Percentiles rank a stretch among this genome's conserved stretches.
phyloP scores from a whole-genome alignment of 1,140 invertebrate genomes.

The Caenorhabditis briggsae region DNA sequence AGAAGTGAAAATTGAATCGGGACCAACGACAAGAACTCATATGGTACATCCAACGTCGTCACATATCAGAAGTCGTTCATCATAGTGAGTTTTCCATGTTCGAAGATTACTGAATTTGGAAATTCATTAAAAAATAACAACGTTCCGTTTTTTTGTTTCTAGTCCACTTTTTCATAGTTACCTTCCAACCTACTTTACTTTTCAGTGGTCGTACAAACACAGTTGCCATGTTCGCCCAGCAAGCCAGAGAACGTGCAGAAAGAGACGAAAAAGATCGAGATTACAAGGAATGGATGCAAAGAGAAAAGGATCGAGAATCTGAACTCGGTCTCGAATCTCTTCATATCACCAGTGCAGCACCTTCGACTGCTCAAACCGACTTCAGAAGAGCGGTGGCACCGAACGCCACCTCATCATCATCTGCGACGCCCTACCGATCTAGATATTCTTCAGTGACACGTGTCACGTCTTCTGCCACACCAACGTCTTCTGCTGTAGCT shows the following conservation, averaged over 20 bases:
- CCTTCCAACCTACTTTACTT: constrained; percentile 18
- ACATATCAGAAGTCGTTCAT: constrained; percentile 37
- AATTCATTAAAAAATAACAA: too few species aligned
- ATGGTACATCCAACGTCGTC: constrained; percentile 47
- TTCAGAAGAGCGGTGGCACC: constrained; percentile 11
- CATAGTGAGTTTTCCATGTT: constrained; percentile 33
- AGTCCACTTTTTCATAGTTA: too few species aligned
- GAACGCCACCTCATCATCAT: neutral
- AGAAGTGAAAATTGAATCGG: constrained; percentile 33
- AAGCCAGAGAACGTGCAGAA: constrained; percentile 52
- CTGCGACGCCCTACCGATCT: neutral
- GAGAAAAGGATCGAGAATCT: constrained; percentile 50
- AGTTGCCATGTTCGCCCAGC: constrained; percentile 36
- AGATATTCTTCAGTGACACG: constrained; percentile 20
- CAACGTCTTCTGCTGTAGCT: neutral
- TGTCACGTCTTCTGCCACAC: neutral
- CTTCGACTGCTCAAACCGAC: constrained; percentile 18
- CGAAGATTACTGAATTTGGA: too few species aligned
- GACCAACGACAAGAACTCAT: constrained; percentile 28
- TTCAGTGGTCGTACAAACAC: constrained; percentile 27
- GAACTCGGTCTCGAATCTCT: constrained; percentile 16
- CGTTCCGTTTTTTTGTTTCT: too few species aligned
- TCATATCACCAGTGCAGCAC: neutral
- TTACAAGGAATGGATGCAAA: constrained; percentile 60
- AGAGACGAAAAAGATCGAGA: constrained; percentile 58